Evolutionary conservation across 2,797 vertebrate species (phyloP).

Genomic region (Hydrophis major): DNA sequence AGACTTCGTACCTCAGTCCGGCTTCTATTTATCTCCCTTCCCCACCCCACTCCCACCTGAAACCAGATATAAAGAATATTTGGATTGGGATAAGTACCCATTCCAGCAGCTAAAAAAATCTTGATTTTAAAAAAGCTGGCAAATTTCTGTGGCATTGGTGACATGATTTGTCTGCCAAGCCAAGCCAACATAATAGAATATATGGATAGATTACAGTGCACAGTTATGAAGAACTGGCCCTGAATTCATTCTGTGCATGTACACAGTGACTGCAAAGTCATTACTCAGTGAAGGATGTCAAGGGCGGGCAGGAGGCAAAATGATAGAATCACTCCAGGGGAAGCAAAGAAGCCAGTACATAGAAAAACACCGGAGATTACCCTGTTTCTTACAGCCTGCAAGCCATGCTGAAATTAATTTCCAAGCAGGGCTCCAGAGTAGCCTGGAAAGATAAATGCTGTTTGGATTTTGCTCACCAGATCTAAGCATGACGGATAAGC

Average conservation of each 20-base stretch:
- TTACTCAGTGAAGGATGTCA: not conserved
- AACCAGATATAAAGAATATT: not conserved
- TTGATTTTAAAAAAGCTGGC: not conserved
- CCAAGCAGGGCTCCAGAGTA: not conserved
- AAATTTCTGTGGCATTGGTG: not conserved
- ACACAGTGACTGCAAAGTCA: not conserved
- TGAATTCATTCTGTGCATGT: not conserved
- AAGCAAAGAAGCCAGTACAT: not conserved
- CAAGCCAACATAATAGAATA: not conserved
- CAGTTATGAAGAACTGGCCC: not conserved
- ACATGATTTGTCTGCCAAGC: not conserved
- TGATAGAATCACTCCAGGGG: not conserved
- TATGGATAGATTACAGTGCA: not conserved
- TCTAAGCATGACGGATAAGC: not conserved
- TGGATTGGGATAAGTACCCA: not conserved
- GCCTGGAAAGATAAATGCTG: conserved; percentile 5
- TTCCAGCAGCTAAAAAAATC: not conserved
- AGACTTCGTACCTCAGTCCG: not conserved
- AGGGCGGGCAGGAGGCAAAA: not conserved
- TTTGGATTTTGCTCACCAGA: not conserved
- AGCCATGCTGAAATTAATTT: conserved; percentile 19
- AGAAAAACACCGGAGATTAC: not conserved
- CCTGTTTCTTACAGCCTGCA: not conserved
- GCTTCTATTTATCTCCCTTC: not conserved
- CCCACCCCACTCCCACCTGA: not conserved